These are phyloP conservation scores for Hydrolagus colliei DNA, from an alignment of 2,797 vertebrate genomes.

Conservation along the genomic window DNA sequence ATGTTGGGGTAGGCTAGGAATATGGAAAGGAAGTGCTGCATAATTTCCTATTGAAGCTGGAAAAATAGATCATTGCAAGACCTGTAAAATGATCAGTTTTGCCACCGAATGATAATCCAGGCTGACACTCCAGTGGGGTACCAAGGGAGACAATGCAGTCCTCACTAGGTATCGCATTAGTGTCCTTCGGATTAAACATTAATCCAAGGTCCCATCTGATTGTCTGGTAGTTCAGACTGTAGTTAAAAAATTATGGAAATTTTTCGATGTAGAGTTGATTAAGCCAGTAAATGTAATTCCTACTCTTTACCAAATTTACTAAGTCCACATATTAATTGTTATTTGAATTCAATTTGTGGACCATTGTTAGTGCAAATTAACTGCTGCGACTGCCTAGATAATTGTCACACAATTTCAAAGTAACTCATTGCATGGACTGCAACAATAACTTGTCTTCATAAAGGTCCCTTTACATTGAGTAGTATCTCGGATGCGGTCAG, in stretches of 20 bases:
- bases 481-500: no score
- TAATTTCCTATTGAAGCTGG: no score
- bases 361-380: not conserved
- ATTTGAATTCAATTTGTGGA: not conserved
- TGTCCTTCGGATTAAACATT: not conserved
- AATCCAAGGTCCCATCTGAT: not conserved
- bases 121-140: not conserved
- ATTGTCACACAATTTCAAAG: no score
- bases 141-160: no score
- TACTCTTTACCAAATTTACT: not conserved
- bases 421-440: no score
- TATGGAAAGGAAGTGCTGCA: no score
- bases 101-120: not conserved
- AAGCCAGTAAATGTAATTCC: not conserved
- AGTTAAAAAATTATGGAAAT: not conserved
- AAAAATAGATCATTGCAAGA: no score
- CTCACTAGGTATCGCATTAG: no score
- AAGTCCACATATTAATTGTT: not conserved
- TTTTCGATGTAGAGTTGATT: not conserved
- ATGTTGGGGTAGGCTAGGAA: no score
- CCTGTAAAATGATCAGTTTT: not conserved
- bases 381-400: not conserved
- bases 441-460: no score
- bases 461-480: no score
- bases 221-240: not conserved